Evolutionary conservation across 2,797 vertebrate species (phyloP).

Genomic region (Muscicapa comitata): DNA sequence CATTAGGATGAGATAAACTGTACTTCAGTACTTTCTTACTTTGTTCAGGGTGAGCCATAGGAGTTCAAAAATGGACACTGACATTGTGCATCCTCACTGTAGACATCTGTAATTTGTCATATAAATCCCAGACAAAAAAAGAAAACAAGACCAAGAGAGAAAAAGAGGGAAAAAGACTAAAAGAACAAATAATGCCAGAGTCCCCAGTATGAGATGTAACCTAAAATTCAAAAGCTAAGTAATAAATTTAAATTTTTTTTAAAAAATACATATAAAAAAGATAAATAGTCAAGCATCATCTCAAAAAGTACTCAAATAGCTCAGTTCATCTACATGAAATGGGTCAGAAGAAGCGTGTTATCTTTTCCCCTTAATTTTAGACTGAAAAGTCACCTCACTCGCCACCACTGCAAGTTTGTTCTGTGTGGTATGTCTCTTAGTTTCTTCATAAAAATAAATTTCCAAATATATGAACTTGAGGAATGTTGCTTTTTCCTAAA

Average conservation of each 20-base stretch:
- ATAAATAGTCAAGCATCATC: not conserved
- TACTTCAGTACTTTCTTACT: not conserved
- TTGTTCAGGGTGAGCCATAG: not conserved
- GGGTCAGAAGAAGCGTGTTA: not conserved
- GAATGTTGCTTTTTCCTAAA: not conserved
- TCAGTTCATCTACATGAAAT: not conserved
- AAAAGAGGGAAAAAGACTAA: not conserved
- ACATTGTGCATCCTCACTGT: not conserved
- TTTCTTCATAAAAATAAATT: not conserved
- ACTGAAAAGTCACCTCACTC: not conserved
- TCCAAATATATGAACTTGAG: not conserved
- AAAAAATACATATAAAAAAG: not conserved
- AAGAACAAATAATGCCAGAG: not conserved
- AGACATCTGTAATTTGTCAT: not conserved
- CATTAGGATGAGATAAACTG: not conserved
- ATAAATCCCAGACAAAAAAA: not conserved
- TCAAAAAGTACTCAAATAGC: not conserved
- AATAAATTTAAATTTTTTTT: not conserved
- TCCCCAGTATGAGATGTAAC: not conserved
- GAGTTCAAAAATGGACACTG: not conserved
- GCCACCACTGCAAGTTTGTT: not conserved
- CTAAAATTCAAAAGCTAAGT: not conserved
- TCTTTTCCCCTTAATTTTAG: not conserved
- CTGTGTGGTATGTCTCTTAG: not conserved
- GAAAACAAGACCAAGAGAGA: not conserved